Base-by-base conservation (phyloP, 2,888 invertebrate species). In the Scaptomyza tumidula region DNA sequence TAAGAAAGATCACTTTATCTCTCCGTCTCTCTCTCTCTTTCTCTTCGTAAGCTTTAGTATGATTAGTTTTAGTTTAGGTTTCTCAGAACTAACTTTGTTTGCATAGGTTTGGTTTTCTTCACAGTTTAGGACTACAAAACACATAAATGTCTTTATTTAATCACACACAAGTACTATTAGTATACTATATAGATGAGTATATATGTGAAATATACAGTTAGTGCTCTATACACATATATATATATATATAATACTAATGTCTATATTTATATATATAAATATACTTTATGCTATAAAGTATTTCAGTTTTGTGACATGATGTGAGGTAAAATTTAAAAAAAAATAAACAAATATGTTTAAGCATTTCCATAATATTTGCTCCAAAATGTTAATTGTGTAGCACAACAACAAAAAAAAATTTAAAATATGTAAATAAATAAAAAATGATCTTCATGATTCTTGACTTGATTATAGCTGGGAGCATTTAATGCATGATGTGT, bases 401-500 rank as follows among this genome's bases (percentile, higher is more conserved):
- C 14, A 24, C 29, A 29, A 7, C n/a, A n/a, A n/a, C n/a, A 6
- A 27, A 27, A 33, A 16, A 10, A 41, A 41, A 16, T n/a, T n/a
- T 39, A 7, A 9, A 14, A 14, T 9, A 16, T 16, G 1, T 39
- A 24, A 11, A 24, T 24, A 24, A 41, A 29, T 0, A 6, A 37
- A 7, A 37, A 14, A 37, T 24, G 13, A 43, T 16, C 13, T 43
- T 43, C 31, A 39, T 39, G 39, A 39, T 39, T 39, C 14, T 13
- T 13, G 39, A 14, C 7, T 37, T 39, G 0, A 14, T 39, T 16
- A 41, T 10, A 41, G 41, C 16, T 41, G 41, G 41, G 1, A 2
- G 3, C 16, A 16, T 46, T 64, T 65, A 83, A n/a, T 78, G 65
- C 43, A 73, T 46, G 1, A 76, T 71, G 27, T 86, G 77, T 3